These are phyloP conservation scores for Ictalurus furcatus DNA, from an alignment of 2,113 vertebrate species.

Conservation along the genomic window DNA sequence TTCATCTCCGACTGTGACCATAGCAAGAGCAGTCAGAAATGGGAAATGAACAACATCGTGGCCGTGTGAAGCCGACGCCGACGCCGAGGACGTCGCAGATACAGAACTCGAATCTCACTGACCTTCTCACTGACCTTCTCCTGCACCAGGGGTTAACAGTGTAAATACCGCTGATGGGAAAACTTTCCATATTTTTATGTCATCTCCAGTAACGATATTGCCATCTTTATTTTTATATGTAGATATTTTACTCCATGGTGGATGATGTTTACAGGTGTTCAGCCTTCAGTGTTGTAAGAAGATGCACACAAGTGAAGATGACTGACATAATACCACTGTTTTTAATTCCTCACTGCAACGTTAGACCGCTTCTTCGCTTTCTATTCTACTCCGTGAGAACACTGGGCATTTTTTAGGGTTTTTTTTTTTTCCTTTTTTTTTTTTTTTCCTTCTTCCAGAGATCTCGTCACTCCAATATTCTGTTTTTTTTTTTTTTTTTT, in stretches of 20 bases:
- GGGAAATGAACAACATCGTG: slow-evolving; percentile 98
- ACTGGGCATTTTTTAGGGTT: no score
- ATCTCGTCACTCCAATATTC: slow-evolving; percentile 26
- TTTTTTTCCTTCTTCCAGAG: slow-evolving; percentile 15
- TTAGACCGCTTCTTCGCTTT: slow-evolving; percentile 21
- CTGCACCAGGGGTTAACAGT: slow-evolving; percentile 70
- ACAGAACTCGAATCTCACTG: slow-evolving; percentile 61
- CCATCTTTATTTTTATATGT: slow-evolving; percentile 29
- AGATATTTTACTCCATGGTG: slow-evolving; percentile 57
- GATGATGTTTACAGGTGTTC: slow-evolving; percentile 84
- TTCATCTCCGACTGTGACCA: slow-evolving; percentile 90
- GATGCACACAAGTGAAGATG: slow-evolving; percentile 9
- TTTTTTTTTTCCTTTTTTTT: neutral
- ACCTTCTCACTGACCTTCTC: slow-evolving; percentile 78
- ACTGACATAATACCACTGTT: slow-evolving; percentile 34
- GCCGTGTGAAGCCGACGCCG: slow-evolving; percentile 78
- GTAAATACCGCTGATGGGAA: slow-evolving; percentile 16
- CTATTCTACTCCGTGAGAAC: neutral
- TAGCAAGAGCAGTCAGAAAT: slow-evolving; percentile 88
- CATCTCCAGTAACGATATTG: slow-evolving; percentile 1
- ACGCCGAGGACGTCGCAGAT: neutral
- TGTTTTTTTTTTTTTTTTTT: neutral
- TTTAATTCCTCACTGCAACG: slow-evolving; percentile 28
- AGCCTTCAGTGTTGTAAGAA: neutral
- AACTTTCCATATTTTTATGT: slow-evolving; percentile 1